Evolutionary conservation across 1,140 invertebrate species (phyloP), one percentile per base, ranked within the genome.

Genomic region (Zaprionus nigranus): DNA sequence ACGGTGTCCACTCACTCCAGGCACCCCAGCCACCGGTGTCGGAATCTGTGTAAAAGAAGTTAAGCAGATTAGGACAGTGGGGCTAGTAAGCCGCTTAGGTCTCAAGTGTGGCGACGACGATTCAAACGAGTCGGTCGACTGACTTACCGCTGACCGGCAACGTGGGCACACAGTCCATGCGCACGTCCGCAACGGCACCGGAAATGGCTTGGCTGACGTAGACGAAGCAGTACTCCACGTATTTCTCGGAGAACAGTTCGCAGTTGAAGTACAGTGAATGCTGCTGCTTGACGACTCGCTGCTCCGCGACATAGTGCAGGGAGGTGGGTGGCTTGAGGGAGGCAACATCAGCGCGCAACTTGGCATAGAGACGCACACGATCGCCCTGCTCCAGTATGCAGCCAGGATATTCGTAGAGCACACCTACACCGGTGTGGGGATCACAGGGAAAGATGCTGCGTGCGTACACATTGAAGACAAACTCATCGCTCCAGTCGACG

Each of bases 221-320:
- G 58, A 96, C 95, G 92, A 97, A 97, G 92, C 97, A 97, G 80
- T 97, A 97, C 82, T 97, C 96, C 36, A 97, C 95, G 86, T 95
- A 97, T 46, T 95, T 94, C 91, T 97, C 96, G 22, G 95, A 95
- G 92, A 97, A 97, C 2, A 97, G 93, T n/a, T 97, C 95, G 83
- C 96, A 97, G 90, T 96, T 95, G 92, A 97, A 97, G 17, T 95
- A 94, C 1, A 97, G 93, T 20, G 95, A 95, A 91, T 97, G 96
- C 76, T 95, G 95, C 11, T 96, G 96, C 43, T 95, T 94, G 51
- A 85, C 71, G 43, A 93, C 91, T 30, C 94, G 92, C 78, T 95
- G 94, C 83, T 96, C 96, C 11, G 95, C 94, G 3, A 96, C 94
- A 72, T 96, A 96, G 76, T 95, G 93, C 73, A 96, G 80, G 66